These are phyloP conservation scores for Enhydra lutris DNA, from an alignment of 2,113 vertebrate species.

Conservation along the genomic window DNA sequence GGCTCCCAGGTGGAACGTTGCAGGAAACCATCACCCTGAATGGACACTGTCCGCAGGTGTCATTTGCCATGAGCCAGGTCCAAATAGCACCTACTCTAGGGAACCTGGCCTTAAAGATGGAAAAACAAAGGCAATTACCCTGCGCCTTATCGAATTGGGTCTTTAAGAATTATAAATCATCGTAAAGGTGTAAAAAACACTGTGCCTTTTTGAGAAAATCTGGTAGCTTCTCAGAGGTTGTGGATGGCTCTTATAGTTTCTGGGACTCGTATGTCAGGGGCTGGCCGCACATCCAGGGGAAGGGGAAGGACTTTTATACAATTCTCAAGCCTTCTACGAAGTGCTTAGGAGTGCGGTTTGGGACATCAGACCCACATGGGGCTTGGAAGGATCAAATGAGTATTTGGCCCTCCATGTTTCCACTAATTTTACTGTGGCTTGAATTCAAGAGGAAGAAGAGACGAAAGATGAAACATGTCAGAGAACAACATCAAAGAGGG, in stretches of 20 bases:
- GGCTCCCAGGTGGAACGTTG: not conserved
- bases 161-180: not conserved
- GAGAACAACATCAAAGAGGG: not conserved
- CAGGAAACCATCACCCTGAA: not conserved
- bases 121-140: not conserved
- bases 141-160: not conserved
- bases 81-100: not conserved
- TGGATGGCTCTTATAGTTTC: not conserved
- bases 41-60: not conserved
- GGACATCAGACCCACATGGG: not conserved
- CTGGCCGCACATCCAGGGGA: not conserved
- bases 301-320: not conserved
- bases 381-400: not conserved
- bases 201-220: not conserved
- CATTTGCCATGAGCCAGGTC: not conserved
- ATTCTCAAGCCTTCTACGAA: not conserved
- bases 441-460: not conserved
- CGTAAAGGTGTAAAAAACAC: not conserved
- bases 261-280: not conserved
- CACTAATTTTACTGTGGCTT: not conserved
- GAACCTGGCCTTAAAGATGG: not conserved
- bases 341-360: not conserved
- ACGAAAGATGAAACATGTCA: not conserved
- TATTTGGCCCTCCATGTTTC: not conserved
- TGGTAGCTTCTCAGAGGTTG: not conserved